Conservation (phyloP, 2,888 invertebrate species). For the Aporophyla lueneburgensis region DNA sequence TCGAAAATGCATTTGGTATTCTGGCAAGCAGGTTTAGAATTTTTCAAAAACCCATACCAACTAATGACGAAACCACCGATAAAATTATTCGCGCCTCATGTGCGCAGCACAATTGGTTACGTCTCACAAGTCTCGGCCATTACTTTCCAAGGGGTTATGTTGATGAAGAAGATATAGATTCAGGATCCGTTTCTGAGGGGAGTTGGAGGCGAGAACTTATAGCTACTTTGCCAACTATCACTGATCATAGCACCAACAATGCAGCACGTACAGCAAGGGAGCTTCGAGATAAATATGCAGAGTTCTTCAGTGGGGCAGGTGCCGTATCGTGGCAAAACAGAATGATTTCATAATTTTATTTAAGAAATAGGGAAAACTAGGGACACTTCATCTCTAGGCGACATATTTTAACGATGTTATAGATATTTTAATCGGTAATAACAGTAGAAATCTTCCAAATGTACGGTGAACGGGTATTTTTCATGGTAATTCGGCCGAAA, state of each 20-base stretch:
- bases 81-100: conserved; percentile 53
- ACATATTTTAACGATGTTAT: conserved; percentile 34
- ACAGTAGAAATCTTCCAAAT: conserved; percentile 30
- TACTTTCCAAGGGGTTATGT: conserved; percentile 49
- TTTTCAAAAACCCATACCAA: conserved; percentile 53
- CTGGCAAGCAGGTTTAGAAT: conserved; percentile 55
- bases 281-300: conserved; percentile 47
- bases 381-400: conserved; percentile 27
- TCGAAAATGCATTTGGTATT: conserved; percentile 62
- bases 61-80: conserved; percentile 34
- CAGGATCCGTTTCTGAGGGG: conserved; percentile 33
- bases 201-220: conserved; percentile 49
- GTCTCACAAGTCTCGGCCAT: conserved; percentile 34
- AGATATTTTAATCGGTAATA: conserved; percentile 32
- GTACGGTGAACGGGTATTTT: conserved; percentile 30
- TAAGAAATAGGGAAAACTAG: conserved; percentile 16
- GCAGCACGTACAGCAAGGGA: conserved; percentile 32
- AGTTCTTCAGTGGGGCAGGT: conserved; percentile 47
- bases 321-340: conserved; percentile 54
- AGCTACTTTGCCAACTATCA: conserved; percentile 46
- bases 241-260: conserved; percentile 40
- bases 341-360: conserved; percentile 49
- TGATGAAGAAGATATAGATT: conserved; percentile 46
- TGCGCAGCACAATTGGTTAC: conserved; percentile 59
- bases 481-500: conserved; percentile 30